These are phyloP conservation scores for Hemibates koningsi DNA, from an alignment of 2,113 vertebrate species.

Conservation along the genomic window DNA sequence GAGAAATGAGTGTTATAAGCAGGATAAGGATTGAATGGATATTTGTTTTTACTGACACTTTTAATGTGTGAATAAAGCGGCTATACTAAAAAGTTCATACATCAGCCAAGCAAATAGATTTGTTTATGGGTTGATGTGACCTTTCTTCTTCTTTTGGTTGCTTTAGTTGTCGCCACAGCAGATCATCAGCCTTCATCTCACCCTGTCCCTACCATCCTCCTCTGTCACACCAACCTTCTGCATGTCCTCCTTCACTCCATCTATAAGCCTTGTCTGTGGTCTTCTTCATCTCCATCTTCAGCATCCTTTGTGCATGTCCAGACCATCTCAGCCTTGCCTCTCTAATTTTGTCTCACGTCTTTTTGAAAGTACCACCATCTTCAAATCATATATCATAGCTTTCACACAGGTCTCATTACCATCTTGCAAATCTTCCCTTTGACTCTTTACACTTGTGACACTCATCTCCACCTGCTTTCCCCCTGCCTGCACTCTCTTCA, in stretches of 20 bases:
- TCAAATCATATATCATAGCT: neutral
- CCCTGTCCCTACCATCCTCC: neutral
- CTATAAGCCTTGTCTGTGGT: neutral
- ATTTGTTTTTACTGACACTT: neutral
- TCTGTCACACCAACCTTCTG: neutral
- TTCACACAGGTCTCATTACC: rapidly evolving
- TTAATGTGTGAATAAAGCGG: neutral
- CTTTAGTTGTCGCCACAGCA: neutral
- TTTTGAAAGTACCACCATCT: neutral
- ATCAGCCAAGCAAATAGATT: neutral
- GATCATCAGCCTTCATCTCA: neutral
- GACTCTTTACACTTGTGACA: neutral
- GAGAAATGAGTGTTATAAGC: neutral
- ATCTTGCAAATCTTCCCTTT: neutral
- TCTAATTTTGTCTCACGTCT: neutral
- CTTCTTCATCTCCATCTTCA: neutral
- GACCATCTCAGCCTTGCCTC: neutral
- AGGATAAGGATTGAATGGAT: neutral
- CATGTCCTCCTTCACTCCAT: neutral
- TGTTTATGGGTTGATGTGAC: neutral
- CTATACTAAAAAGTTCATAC: neutral
- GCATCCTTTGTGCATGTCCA: neutral
- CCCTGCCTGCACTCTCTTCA: neutral
- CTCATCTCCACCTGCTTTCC: neutral
- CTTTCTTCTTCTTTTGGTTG: neutral